Conservation (phyloP, 2,888 invertebrate species). For the Lysandra coridon region DNA sequence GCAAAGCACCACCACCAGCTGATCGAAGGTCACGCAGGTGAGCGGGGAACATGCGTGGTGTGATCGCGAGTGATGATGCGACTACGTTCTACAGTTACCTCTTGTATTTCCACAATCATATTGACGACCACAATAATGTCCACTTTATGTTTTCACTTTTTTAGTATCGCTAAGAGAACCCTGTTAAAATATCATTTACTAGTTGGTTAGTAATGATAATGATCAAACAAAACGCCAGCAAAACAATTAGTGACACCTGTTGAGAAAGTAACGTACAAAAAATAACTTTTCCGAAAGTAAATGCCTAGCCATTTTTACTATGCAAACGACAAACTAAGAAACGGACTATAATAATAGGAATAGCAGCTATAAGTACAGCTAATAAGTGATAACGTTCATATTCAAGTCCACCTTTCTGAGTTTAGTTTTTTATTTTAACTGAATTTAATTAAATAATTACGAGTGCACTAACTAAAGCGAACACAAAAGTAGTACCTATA, state of each 20-base stretch:
- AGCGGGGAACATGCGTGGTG: conserved; percentile 19
- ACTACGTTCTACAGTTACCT: conserved; percentile 56
- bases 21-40: conserved; percentile 24
- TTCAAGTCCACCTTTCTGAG: background rate
- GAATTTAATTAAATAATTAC: background rate
- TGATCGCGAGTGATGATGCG: conserved; percentile 28
- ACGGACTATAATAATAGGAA: background rate
- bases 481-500: background rate
- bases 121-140: conserved; percentile 50
- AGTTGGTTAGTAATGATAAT: background rate
- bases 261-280: conserved; percentile 4
- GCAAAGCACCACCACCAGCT: conserved; percentile 35
- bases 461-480: background rate
- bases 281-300: background rate
- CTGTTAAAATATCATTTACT: conserved; percentile 2
- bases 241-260: conserved; percentile 18
- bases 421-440: background rate
- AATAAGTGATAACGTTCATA: background rate
- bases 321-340: background rate
- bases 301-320: background rate
- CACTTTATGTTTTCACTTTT: conserved; percentile 43
- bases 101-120: conserved; percentile 77
- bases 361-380: background rate
- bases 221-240: background rate
- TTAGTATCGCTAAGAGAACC: background rate